phyloP scores from a whole-genome alignment of 2,888 invertebrate genomes.

The Hermaeophaga mercurialis region DNA sequence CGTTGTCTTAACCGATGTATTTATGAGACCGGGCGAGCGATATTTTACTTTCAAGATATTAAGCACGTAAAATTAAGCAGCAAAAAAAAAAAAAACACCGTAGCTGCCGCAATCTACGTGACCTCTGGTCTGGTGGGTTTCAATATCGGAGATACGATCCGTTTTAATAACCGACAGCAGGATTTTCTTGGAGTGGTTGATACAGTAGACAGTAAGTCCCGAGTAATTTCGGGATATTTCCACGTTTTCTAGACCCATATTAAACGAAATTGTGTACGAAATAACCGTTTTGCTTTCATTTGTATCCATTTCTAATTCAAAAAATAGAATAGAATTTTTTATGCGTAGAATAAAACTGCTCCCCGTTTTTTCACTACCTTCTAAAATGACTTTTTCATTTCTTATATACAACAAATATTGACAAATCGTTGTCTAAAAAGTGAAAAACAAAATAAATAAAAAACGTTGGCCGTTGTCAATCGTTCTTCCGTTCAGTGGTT shows the following conservation, averaged over 20 bases:
- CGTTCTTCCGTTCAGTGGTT: slow-evolving; percentile 45
- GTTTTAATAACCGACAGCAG: slow-evolving; percentile 11
- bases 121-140: slow-evolving; percentile 10
- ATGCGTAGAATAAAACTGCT: too few species aligned
- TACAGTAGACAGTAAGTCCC: too few species aligned
- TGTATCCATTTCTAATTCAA: too few species aligned
- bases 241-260: too few species aligned
- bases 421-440: slow-evolving; percentile 33
- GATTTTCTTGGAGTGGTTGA: not conserved
- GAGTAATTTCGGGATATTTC: too few species aligned
- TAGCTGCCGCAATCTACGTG: slow-evolving; percentile 7
- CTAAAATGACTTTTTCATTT: not conserved
- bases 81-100: slow-evolving; percentile 1
- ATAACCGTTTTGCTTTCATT: too few species aligned
- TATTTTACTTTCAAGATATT: slow-evolving; percentile 20
- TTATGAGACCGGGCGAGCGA: slow-evolving; percentile 7
- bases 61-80: too few species aligned
- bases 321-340: too few species aligned
- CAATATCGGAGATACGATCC: slow-evolving; percentile 14
- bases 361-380: too few species aligned
- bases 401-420: slow-evolving; percentile 32
- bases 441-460: slow-evolving; percentile 10
- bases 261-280: too few species aligned
- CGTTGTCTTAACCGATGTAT: slow-evolving; percentile 17
- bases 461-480: slow-evolving; percentile 39